A percentile compares a stretch with the other conserved stretches of the same genome.
phyloP scores from a whole-genome alignment of 2,797 vertebrate genomes.

The Xenops minutus region DNA sequence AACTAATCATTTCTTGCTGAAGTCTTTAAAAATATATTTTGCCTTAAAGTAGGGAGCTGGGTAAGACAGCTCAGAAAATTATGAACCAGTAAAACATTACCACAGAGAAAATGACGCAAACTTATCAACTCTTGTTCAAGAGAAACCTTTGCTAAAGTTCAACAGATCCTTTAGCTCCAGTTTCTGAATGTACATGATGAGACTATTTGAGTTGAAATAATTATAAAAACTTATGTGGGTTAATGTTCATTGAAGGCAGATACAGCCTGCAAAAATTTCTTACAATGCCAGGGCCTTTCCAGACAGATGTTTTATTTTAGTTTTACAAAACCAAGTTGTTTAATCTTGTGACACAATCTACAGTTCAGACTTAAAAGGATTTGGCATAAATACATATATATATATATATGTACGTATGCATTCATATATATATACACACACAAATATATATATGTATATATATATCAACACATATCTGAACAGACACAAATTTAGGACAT shows the following conservation, averaged over 20 bases:
- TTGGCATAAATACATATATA: not conserved
- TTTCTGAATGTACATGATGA: not conserved
- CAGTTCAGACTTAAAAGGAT: conserved; percentile 46
- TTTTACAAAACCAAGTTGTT: conserved; percentile 35
- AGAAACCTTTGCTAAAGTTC: not conserved
- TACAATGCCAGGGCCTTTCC: not conserved
- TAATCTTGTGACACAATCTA: conserved; percentile 63
- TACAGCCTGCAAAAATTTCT: not conserved
- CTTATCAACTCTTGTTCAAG: not conserved
- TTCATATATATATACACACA: accelerated
- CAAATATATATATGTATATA: not conserved
- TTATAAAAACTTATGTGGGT: not conserved
- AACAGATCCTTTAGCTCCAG: not conserved
- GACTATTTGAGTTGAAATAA: conserved; percentile 18
- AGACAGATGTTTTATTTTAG: conserved; percentile 69
- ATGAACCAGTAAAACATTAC: not conserved
- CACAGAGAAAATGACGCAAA: not conserved
- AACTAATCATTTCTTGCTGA: not conserved
- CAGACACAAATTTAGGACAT: not conserved
- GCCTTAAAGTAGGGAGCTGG: not conserved
- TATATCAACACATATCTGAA: not conserved
- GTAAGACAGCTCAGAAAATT: not conserved
- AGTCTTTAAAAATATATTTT: not conserved
- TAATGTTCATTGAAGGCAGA: conserved; percentile 24
- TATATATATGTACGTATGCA: accelerated